Evolutionary conservation across 2,797 vertebrate species (phyloP), one percentile per base, ranked within the genome.

Genomic region (Lepilemur ruficaudatus): DNA sequence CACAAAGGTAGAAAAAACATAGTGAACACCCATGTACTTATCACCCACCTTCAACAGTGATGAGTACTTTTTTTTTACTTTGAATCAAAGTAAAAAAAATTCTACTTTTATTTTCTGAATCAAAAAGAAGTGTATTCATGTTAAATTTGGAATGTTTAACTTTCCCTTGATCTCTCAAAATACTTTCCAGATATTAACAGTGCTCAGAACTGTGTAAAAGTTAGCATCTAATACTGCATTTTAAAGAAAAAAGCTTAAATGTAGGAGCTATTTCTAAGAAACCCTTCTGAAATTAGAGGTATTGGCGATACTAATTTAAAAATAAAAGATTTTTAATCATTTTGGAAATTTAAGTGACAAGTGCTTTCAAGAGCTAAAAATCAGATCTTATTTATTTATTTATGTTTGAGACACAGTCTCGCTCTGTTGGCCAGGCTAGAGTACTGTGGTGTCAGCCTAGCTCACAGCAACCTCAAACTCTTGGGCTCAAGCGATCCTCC

Each of bases 31-130:
- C 22, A 1, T 50, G 18, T 14, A 30, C 12, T 73, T 13, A 35
- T 17, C 9, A 35, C 43, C 28, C 32, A 63, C 18, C 28, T 87
- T 80, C 30, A 12, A 35, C 59, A 0, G 55, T 32, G 67, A 18
- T 22, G 17, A 52, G 23, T 41, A 43, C 69, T 72, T 67, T 28
- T 25, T 35, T 70, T 96, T 96, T 97, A 97, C 97, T 98, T 98
- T 96, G 97, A 52, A 52, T 6, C 50, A 52, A 52, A 52, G 50
- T 50, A 50, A 52, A 52, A 52, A 98, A 98, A 98, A 98, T 98
- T 97, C 94, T 88, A 95, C 97, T 98, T 98, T 98, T 98, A 98
- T 98, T 98, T 98, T 97, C 89, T 91, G 93, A 98, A 97, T 98
- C 97, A 97, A 98, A 98, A 98, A 98, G 98, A 98, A 98, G 97